phyloP scores from a whole-genome alignment of 2,888 invertebrate genomes.

The Erebia epiphron region DNA sequence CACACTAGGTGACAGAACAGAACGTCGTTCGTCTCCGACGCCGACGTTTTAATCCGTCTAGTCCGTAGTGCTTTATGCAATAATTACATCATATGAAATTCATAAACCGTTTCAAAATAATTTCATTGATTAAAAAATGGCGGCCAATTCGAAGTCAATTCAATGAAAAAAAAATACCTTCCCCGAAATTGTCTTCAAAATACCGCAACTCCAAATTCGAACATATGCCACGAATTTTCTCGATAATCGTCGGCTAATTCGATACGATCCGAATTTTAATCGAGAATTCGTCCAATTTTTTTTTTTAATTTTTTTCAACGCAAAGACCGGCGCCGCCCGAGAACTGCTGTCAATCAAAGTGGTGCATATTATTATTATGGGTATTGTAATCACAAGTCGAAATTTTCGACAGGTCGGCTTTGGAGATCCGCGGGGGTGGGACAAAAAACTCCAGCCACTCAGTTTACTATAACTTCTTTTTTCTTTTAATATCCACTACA shows the following conservation, averaged over 20 bases:
- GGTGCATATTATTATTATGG: slow-evolving; percentile 72
- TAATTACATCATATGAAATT: too few species aligned
- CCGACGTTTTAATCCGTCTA: too few species aligned
- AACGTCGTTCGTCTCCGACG: too few species aligned
- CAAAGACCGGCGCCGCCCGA: slow-evolving; percentile 52
- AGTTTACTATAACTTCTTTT: too few species aligned
- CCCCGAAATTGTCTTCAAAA: slow-evolving; percentile 38
- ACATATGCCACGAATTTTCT: slow-evolving; percentile 78
- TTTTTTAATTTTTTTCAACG: slow-evolving; percentile 40
- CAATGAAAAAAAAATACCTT: slow-evolving; percentile 17
- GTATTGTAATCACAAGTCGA: slow-evolving; percentile 54
- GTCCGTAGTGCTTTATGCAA: too few species aligned
- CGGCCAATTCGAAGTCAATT: slow-evolving; percentile 15
- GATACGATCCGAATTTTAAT: slow-evolving; percentile 64
- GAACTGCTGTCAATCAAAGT: slow-evolving; percentile 76
- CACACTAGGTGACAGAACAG: too few species aligned
- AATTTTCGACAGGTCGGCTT: slow-evolving; percentile 58
- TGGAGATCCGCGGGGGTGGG: slow-evolving; percentile 42
- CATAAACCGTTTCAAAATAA: too few species aligned
- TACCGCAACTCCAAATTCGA: slow-evolving; percentile 44
- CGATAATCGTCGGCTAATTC: slow-evolving; percentile 78
- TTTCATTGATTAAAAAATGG: neutral
- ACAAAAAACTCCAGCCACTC: slow-evolving; percentile 20
- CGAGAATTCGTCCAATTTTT: slow-evolving; percentile 53
- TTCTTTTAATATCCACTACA: too few species aligned